A percentile compares a stretch with the other conserved stretches of the same genome.
Conservation (phyloP, 1,140 invertebrate species). For the Cotesia glomerata region DNA sequence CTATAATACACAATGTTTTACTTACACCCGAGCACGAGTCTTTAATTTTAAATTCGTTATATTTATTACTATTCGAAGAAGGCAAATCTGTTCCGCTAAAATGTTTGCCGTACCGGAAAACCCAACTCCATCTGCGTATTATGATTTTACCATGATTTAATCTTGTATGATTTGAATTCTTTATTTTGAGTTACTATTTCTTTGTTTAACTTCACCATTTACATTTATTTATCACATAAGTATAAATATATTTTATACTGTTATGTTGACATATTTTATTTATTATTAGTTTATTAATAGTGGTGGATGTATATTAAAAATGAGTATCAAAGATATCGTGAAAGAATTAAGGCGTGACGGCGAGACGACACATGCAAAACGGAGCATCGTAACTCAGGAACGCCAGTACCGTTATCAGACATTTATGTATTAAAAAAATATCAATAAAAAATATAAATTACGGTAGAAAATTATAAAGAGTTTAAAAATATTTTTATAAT, state of each 20-base stretch:
- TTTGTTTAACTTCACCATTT: too few species aligned
- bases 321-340: not conserved
- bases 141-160: not conserved
- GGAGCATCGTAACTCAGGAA: conserved; percentile 23
- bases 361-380: conserved; percentile 31
- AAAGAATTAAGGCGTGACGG: conserved; percentile 28
- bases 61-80: not conserved
- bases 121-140: not conserved
- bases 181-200: too few species aligned
- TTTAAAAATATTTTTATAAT: not conserved
- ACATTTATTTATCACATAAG: too few species aligned
- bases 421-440: not conserved
- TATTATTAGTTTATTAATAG: too few species aligned
- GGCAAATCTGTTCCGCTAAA: conserved; percentile 15
- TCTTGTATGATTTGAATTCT: too few species aligned
- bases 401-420: conserved; percentile 23
- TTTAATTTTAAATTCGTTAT: conserved; percentile 3
- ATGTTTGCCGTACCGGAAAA: not conserved
- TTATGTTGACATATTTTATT: not conserved
- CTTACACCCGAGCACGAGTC: not conserved
- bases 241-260: not conserved
- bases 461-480: not conserved
- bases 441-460: not conserved
- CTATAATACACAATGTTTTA: not conserved
- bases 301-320: too few species aligned